phyloP scores from a whole-genome alignment of 2,888 invertebrate genomes.

The Sialis lutaria region DNA sequence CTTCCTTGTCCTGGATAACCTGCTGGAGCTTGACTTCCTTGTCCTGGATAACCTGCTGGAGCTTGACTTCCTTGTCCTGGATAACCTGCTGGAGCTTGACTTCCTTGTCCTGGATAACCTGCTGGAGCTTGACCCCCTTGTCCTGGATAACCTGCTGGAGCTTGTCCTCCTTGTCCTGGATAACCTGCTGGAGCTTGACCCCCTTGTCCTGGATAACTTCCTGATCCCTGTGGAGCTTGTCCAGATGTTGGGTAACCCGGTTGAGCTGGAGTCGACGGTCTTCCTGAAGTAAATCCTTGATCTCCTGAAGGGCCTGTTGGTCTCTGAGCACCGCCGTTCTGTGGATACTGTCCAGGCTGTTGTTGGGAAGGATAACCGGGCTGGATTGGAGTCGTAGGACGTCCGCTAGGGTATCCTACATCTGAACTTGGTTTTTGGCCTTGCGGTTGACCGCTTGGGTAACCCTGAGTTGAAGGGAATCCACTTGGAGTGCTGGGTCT shows the following conservation, averaged over 20 bases:
- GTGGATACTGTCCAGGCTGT: constrained; percentile 12
- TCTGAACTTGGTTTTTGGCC: constrained; percentile 3
- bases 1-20: constrained; percentile 13
- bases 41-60: constrained; percentile 4
- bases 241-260: constrained; percentile 13
- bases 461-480: constrained; percentile 9
- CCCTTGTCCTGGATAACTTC: constrained; percentile 9
- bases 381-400: constrained; percentile 6
- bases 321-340: constrained; percentile 15
- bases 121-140: constrained; percentile 9
- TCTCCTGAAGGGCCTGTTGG: constrained; percentile 12
- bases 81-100: constrained; percentile 11
- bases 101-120: no score
- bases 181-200: constrained; percentile 10
- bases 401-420: constrained; percentile 10
- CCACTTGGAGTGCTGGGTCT: constrained; percentile 13
- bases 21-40: constrained; percentile 6
- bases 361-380: constrained; percentile 12
- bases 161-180: constrained; percentile 9
- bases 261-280: constrained; percentile 11
- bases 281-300: not conserved
- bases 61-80: constrained; percentile 3
- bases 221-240: constrained; percentile 8
- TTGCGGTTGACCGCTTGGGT: constrained; percentile 6
- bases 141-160: constrained; percentile 8